Base-by-base conservation (phyloP, 1,140 invertebrate genomes). In the Piezodorus guildinii region DNA sequence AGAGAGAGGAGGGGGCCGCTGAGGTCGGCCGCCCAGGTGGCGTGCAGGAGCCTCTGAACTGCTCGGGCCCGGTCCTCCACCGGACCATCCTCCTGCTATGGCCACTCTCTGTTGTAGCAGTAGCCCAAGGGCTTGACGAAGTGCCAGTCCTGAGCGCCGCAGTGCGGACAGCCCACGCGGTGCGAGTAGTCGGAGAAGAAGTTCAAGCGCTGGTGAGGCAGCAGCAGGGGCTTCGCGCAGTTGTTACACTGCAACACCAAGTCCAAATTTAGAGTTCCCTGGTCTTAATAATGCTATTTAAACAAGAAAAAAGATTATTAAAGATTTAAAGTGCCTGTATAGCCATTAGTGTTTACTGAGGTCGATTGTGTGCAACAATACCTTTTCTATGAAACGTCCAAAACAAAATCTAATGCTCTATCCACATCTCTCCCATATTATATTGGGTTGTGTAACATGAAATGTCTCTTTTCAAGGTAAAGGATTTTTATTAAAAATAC, bases 121-220 rank as follows among this genome's bases (percentile, higher is more conserved):
- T 83, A 83, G 39, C 82, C 78, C 69, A 94, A 76, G 16, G 90
- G 88, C 77, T 96, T 95, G 65, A 95, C 91, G 76, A 96, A 96
- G 78, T 98, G 94, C 43, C 88, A 88, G 77, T 96, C 94, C 65
- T 91, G 80, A 16, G 85, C 83, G 68, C 86, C 85, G 80, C 94
- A 98, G 73, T 90, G 88, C 10, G 90, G 91, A 77, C 94, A 98
- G 63, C 87, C 84, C 70, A 94, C 85, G 69, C 87, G 84, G 71
- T 91, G 90, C 74, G 91, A 95, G 80, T 96, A 97, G 77, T 96
- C 91, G 69, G 91, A 95, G 81, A 92, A 95, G 81, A 86, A 96
- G 76, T 90, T 88, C 66, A 94, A 78, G 68, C 90, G 83, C 76
- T 94, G 88, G 71, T 90, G 86, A 10, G 88, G 87, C 71, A 88